A percentile compares a stretch with the other conserved stretches of the same genome.
Conservation (phyloP, 2,797 vertebrate species). For the Halcyon badia region DNA sequence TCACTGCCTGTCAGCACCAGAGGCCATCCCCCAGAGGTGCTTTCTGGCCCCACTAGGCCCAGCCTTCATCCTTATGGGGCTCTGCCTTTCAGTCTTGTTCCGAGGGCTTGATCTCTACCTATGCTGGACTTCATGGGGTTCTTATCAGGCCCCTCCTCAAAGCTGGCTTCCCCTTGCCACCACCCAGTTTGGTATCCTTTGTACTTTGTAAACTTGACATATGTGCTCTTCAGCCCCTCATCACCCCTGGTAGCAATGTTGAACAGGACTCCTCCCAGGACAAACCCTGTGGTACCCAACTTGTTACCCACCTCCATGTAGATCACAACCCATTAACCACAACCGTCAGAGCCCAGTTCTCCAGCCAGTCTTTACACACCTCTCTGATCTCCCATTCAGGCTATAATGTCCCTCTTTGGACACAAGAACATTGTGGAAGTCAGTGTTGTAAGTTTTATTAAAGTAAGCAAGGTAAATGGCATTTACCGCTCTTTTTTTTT, state of each 20-base stretch:
- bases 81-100: not conserved
- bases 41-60: not conserved
- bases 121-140: not conserved
- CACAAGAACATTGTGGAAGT: not conserved
- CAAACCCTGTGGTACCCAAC: accelerated
- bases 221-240: accelerated
- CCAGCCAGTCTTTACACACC: not conserved
- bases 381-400: not conserved
- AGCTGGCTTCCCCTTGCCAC: accelerated
- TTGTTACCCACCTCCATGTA: not conserved
- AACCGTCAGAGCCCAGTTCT: not conserved
- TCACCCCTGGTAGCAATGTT: not conserved
- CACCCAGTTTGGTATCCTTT: accelerated
- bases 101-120: not conserved
- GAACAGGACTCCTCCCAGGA: not conserved
- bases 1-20: not conserved
- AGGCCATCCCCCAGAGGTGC: accelerated
- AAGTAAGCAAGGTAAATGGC: not conserved
- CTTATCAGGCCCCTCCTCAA: not conserved
- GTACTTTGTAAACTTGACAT: not conserved
- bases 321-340: not conserved
- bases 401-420: not conserved
- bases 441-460: not conserved
- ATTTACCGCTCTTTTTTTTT: not conserved
- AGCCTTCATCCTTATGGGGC: not conserved